Evolutionary conservation across 2,113 vertebrate genomes (phyloP).

Genomic region (pig (Sus scrofa)): T2T-Sscrofa CM000820.6:121390501-121391000

Average conservation of each 20-base stretch:
- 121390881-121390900: no score
- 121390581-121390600: background rate
- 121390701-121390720: slow-evolving; percentile 25
- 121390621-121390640: background rate
- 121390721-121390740: background rate
- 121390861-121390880: background rate
- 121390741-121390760: background rate
- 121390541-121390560: background rate
- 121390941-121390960: background rate
- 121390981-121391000: background rate
- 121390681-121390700: background rate
- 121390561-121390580: background rate
- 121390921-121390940: background rate
- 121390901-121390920: background rate
- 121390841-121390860: background rate
- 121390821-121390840: background rate
- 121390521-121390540: background rate
- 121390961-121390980: background rate
- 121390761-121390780: background rate
- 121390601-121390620: background rate
- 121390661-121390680: background rate
- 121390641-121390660: background rate
- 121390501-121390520: background rate
- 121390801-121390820: background rate
- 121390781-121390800: background rate